Evolutionary conservation across 2,113 vertebrate genomes (phyloP).

Genomic region (Marmota monax): DNA sequence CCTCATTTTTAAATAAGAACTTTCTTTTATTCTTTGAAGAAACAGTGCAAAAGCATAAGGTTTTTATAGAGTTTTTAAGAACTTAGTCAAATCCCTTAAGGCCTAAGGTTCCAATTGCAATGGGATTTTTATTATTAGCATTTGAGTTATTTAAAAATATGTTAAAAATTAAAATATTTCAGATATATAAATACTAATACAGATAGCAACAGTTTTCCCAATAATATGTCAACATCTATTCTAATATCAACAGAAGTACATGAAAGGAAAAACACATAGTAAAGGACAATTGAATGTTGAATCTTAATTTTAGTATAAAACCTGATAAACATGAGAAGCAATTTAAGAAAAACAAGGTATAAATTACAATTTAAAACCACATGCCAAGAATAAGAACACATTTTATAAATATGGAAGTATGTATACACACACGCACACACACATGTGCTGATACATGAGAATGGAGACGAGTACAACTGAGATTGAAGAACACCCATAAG

Average conservation of each 20-base stretch:
- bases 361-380: conserved; percentile 4
- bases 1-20: neutral
- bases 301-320: neutral
- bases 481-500: neutral
- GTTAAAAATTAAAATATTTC: conserved; percentile 42
- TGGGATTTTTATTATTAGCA: conserved; percentile 28
- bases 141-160: conserved; percentile 16
- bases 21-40: conserved; percentile 41
- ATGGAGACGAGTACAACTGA: neutral
- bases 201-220: neutral
- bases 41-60: neutral
- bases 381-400: conserved; percentile 3
- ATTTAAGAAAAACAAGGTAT: neutral
- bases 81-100: neutral
- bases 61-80: neutral
- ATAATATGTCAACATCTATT: conserved; percentile 32
- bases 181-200: neutral
- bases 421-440: too few relatives aligned
- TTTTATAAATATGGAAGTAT: neutral
- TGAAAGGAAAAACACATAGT: neutral
- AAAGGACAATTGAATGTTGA: neutral
- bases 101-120: neutral
- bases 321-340: neutral
- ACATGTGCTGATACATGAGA: neutral
- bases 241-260: conserved; percentile 29